Evolutionary conservation across 2,888 invertebrate species (phyloP).

Genomic region (Drosophila melanosoma): DNA sequence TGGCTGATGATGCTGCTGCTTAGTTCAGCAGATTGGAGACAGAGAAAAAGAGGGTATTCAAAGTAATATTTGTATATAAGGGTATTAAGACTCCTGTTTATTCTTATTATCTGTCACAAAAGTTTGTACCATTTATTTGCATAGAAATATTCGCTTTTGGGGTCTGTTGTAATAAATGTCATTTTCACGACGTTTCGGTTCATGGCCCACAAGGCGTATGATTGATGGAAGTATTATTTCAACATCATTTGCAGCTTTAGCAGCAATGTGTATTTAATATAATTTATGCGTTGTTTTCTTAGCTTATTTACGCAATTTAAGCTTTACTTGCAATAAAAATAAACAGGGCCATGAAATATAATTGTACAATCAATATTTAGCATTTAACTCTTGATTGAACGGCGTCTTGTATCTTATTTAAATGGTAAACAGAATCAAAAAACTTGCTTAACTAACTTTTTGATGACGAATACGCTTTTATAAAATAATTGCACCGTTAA

Average conservation of each 20-base stretch:
- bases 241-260: slow-evolving; percentile 40
- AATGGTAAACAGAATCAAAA: slow-evolving; percentile 25
- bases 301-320: slow-evolving; percentile 53
- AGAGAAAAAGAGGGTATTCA: not conserved
- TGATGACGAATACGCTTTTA: slow-evolving; percentile 3
- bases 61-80: not conserved
- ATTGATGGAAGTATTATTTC: slow-evolving; percentile 58
- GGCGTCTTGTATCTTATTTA: slow-evolving; percentile 13
- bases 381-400: slow-evolving; percentile 7
- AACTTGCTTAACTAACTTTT: slow-evolving; percentile 12
- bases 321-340: slow-evolving; percentile 21
- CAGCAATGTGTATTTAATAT: slow-evolving; percentile 9
- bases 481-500: slow-evolving; percentile 8
- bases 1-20: slow-evolving; percentile 10
- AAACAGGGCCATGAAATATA: slow-evolving; percentile 32
- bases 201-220: slow-evolving; percentile 66
- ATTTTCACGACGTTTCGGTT: slow-evolving; percentile 40
- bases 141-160: slow-evolving; percentile 16
- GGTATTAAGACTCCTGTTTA: slow-evolving; percentile 6
- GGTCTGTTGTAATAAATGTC: slow-evolving; percentile 25
- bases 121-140: slow-evolving; percentile 36
- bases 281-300: slow-evolving; percentile 53
- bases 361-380: slow-evolving; percentile 48
- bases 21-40: not conserved
- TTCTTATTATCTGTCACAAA: slow-evolving; percentile 4